Conservation (phyloP, 2,797 vertebrate genomes). For the Brachyalestes nurse region DNA sequence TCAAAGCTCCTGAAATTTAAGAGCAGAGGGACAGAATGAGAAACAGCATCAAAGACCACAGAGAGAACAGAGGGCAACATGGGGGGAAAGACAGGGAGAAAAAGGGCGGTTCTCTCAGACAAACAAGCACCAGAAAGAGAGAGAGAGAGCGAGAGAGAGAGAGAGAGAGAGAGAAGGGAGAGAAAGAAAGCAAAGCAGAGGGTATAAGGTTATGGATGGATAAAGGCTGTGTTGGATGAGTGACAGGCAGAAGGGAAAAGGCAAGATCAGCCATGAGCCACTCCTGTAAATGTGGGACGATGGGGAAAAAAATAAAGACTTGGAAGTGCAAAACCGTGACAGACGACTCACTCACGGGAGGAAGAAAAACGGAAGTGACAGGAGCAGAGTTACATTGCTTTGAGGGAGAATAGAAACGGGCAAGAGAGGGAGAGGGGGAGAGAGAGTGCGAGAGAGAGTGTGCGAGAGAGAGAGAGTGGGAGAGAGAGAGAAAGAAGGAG, state of each 20-base stretch:
- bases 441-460: neutral
- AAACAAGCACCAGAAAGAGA: neutral
- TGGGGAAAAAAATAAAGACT: neutral
- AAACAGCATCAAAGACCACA: conserved; percentile 51
- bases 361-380: conserved; percentile 1
- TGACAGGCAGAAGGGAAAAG: conserved; percentile 29
- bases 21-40: conserved; percentile 38
- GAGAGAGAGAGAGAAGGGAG: neutral
- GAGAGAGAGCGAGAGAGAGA: too few species aligned
- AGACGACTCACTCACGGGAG: conserved; percentile 18
- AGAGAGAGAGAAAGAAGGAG: conserved; percentile 7
- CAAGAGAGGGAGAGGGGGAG: conserved; percentile 5
- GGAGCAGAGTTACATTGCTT: conserved; percentile 12
- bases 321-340: neutral
- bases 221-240: conserved; percentile 33
- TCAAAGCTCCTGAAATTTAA: conserved; percentile 41
- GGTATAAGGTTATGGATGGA: conserved; percentile 15
- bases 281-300: neutral
- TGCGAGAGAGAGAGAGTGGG: neutral
- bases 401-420: conserved; percentile 18
- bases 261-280: conserved; percentile 11
- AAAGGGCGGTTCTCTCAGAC: conserved; percentile 9
- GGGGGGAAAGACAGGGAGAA: neutral
- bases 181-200: conserved; percentile 5
- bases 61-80: conserved; percentile 26